Evolutionary conservation across 2,888 invertebrate genomes (phyloP).

Genomic region (Augochlorella aurata): DNA sequence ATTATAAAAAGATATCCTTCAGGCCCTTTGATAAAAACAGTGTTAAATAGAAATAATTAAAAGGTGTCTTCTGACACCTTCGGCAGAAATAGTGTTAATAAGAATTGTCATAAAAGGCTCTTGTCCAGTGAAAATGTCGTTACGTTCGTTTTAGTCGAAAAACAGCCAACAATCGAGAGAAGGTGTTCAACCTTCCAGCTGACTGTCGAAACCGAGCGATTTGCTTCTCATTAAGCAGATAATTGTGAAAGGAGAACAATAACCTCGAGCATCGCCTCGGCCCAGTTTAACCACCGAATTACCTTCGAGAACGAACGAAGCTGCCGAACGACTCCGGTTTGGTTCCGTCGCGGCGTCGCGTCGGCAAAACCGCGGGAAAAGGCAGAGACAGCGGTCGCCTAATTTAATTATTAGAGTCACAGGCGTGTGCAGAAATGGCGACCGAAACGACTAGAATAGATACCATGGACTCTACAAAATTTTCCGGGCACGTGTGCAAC

Average conservation of each 20-base stretch:
- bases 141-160: no score
- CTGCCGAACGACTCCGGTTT: neutral
- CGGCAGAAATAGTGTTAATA: no score
- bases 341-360: neutral
- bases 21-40: no score
- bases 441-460: constrained; percentile 60
- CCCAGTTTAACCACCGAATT: constrained; percentile 24
- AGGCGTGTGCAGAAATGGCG: constrained; percentile 42
- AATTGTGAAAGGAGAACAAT: constrained; percentile 19
- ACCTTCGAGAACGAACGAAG: constrained; percentile 16
- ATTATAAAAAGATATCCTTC: no score
- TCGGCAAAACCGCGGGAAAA: neutral
- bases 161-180: neutral
- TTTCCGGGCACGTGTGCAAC: constrained; percentile 29
- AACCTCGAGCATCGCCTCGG: constrained; percentile 10
- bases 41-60: no score
- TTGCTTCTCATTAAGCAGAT: constrained; percentile 5
- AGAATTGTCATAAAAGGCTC: no score
- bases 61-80: no score
- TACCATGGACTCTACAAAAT: constrained; percentile 37
- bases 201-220: neutral
- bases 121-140: no score
- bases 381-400: neutral
- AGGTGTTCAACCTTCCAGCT: neutral
- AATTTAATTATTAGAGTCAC: constrained; percentile 47